Evolutionary conservation across 2,113 vertebrate genomes (phyloP).

Genomic region (Delphinapterus leucas): DNA sequence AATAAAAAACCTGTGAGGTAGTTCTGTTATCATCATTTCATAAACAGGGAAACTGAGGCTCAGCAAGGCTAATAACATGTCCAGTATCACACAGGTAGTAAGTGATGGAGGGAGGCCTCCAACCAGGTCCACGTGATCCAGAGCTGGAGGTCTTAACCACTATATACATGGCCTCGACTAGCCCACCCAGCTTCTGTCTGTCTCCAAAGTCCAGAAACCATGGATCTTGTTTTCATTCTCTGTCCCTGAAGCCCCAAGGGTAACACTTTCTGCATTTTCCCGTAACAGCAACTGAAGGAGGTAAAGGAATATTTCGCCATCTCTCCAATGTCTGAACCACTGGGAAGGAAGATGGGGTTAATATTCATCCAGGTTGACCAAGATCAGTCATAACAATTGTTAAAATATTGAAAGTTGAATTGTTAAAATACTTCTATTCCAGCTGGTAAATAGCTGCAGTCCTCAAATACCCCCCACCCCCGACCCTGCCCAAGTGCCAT

Average conservation of each 20-base stretch:
- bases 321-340: not conserved
- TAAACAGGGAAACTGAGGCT: not conserved
- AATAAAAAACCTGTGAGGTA: not conserved
- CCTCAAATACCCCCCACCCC: too few species aligned
- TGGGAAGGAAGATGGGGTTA: not conserved
- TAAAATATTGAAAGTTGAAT: not conserved
- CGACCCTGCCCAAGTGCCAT: not conserved
- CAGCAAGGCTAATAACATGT: not conserved
- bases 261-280: not conserved
- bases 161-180: not conserved
- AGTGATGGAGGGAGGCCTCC: not conserved
- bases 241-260: not conserved
- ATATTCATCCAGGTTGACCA: not conserved
- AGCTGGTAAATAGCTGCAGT: not conserved
- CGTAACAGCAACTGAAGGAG: not conserved
- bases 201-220: not conserved
- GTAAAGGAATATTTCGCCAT: not conserved
- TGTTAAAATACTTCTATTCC: not conserved
- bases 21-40: not conserved
- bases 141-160: not conserved
- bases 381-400: not conserved
- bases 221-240: not conserved
- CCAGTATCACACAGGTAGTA: not conserved
- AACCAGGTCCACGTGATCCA: not conserved
- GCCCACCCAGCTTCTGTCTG: not conserved